Evolutionary conservation across 2,113 vertebrate genomes (phyloP), one percentile per base, ranked within the genome.

Genomic region (Origma solitaria): DNA sequence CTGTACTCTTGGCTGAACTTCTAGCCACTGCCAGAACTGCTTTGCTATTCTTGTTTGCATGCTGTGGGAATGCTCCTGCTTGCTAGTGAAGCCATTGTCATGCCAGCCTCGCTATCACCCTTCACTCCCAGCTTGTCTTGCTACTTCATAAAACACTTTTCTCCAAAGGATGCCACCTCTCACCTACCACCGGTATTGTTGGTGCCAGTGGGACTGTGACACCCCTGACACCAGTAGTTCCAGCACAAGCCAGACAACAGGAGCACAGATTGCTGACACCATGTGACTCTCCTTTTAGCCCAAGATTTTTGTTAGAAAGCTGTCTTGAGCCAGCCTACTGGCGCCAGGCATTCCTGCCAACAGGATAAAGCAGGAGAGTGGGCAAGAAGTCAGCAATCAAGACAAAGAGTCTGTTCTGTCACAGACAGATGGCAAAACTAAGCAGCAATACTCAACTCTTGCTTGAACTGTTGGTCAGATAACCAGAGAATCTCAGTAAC

Each of bases 391-490:
- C 96, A 91, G 72, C 54, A 53, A 21, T 2, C 0, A 1, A 88
- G 71, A 95, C 94, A 86, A 82, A 85, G 71, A 53, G 68, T 10
- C 44, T 88, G 61, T 49, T 93, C 75, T 90, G 70, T 30, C 78
- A 71, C 16, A 91, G 38, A 69, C 21, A 56, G 61, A n/a, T 0
- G 2, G 62, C 45, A 82, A 76, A 86, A 77, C 45, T 22, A 53
- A 80, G 71, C 40, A 53, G 31, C 10, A 70, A 86, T 38, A 94
- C 0, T 3, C 30, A 80, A 23, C 21, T 25, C 35, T 53, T 23
- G 20, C 57, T 33, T 4, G 49, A 76, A 16, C 24, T 17, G 15
- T 19, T 87, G 62, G 53, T 53, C 79, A 90, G 77, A 70, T 18
- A 77, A 27, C 54, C 37, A 80, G 45, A 20, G 31, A 76, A 82